Conservation (phyloP, 35 echinoderm and acorn worm genomes). For the Hemicentrotus pulcherrimus region DNA sequence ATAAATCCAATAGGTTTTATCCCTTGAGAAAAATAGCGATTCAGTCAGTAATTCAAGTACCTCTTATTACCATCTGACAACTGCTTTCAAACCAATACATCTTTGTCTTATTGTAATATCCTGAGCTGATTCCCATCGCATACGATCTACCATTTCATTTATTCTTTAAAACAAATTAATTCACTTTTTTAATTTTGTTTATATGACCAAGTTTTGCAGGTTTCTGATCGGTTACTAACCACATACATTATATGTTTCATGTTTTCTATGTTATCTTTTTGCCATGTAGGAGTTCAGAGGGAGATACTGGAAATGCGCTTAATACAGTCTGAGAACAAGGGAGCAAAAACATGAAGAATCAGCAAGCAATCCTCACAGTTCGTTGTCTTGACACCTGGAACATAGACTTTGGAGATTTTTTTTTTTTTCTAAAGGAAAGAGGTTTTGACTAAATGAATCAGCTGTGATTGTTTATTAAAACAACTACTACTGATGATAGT, state of each 20-base stretch:
- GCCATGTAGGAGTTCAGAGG: slow-evolving; percentile 47
- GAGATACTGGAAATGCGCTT: slow-evolving; percentile 55
- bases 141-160: neutral
- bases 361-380: too few relatives aligned
- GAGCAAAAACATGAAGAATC: neutral
- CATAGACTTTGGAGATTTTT: too few relatives aligned
- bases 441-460: too few relatives aligned
- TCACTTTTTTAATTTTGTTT: neutral
- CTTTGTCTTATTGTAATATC: too few relatives aligned
- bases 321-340: neutral
- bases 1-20: neutral
- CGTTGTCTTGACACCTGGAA: too few relatives aligned
- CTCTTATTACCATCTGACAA: too few relatives aligned
- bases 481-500: too few relatives aligned
- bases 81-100: too few relatives aligned
- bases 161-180: neutral
- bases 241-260: neutral
- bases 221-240: neutral
- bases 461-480: too few relatives aligned
- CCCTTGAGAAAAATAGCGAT: neutral
- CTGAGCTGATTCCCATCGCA: too few relatives aligned
- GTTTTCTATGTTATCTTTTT: neutral
- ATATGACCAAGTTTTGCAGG: neutral
- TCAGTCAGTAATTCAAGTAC: too few relatives aligned
- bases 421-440: too few relatives aligned